Evolutionary conservation across 2,113 vertebrate genomes (phyloP), one percentile per base, ranked within the genome.

Genomic region (Ploceus nigricollis): DNA sequence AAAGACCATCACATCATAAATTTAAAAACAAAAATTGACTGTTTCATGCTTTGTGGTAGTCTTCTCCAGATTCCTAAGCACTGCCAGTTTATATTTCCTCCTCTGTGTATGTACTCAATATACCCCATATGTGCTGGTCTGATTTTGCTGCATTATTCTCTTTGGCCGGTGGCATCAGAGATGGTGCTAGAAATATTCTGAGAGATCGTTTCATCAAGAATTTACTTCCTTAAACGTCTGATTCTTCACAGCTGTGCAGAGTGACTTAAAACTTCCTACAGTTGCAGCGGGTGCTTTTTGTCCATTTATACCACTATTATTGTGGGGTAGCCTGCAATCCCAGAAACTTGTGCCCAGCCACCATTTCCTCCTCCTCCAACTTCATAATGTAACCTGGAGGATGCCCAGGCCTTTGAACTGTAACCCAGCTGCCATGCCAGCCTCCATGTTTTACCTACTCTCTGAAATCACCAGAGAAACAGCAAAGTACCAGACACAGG

Each of bases 191-290:
- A 93, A 91, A 69, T 71, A 69, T 40, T 94, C 22, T 45, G n/a
- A 60, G 77, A 75, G 5, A 81, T 18, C 8, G 24, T 63, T 68
- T 91, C 10, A 82, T 79, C 31, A 40, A 72, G 53, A 84, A 79
- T 65, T 91, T 84, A 61, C 60, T 86, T 83, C 69, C 51, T 87
- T 89, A 92, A 91, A 68, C 44, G 51, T 68, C 45, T 60, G n/a
- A 71, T 84, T 92, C 76, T 78, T 92, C 65, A 71, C 39, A 87
- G 61, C 72, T 87, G 27, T 71, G 51, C 20, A 56, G 50, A 73
- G 48, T 28, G 42, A 66, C 31, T 91, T 72, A n/a, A 58, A 83
- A 77, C 28, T 91, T 68, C 20, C 39, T 45, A 39, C 20, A 42
- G 28, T 27, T 48, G 35, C 54, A 87, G 68, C 0, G 0, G 64